Conservation (phyloP, 1,140 invertebrate genomes). For the Conus ventricosus region DNA sequence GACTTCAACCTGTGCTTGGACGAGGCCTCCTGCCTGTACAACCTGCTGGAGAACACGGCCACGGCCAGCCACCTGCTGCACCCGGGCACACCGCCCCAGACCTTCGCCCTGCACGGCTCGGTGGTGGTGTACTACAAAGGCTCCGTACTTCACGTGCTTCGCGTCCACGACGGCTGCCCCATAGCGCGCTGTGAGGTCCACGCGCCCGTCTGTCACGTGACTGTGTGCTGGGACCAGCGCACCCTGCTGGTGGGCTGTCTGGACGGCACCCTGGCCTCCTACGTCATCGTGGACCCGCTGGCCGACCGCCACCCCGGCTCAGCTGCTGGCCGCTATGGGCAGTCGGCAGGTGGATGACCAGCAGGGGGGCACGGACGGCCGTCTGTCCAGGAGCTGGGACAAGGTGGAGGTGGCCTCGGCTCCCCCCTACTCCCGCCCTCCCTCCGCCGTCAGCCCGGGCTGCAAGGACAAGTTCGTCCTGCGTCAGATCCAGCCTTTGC, state of each 20-base stretch:
- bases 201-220: constrained; percentile 55
- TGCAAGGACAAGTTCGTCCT: constrained; percentile 62
- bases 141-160: constrained; percentile 51
- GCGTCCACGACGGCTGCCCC: constrained; percentile 56
- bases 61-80: constrained; percentile 52
- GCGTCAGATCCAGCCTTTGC: constrained; percentile 58
- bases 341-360: constrained; percentile 51
- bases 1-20: constrained; percentile 67
- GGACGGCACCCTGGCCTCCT: constrained; percentile 68
- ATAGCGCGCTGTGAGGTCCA: constrained; percentile 69
- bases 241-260: constrained; percentile 69
- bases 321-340: constrained; percentile 47
- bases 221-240: constrained; percentile 62
- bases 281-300: constrained; percentile 65
- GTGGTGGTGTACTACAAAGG: constrained; percentile 61
- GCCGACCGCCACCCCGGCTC: constrained; percentile 41
- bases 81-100: constrained; percentile 39
- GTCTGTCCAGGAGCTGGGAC: constrained; percentile 63
- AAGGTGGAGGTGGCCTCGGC: constrained; percentile 53
- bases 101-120: constrained; percentile 57
- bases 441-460: constrained; percentile 55
- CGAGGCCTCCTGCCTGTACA: constrained; percentile 60
- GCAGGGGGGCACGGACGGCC: neutral
- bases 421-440: constrained; percentile 58
- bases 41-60: constrained; percentile 50